Evolutionary conservation across 1,140 invertebrate species (phyloP), one percentile per base, ranked within the genome.

Genomic region (Venustaconcha ellipsiformis): DNA sequence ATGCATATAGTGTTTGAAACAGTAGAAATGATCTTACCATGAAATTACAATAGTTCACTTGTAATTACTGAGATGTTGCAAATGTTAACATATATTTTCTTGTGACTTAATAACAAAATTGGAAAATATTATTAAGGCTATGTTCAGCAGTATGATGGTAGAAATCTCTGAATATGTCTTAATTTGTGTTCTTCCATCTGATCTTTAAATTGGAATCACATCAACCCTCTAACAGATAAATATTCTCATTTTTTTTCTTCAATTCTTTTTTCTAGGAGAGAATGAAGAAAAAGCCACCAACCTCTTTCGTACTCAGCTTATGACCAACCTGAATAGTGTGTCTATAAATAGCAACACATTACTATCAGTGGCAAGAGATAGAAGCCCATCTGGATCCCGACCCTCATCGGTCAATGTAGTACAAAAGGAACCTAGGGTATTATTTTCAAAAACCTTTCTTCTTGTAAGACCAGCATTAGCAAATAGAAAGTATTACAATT

Each of bases 271-370:
- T 68, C 64, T 67, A 79, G 82, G 82, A 64, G 79, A 83, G 23
- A 80, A 81, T 8, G 82, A 85, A 26, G 73, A 78, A 6, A 86
- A 84, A 70, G 84, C 85, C 2, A 82, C 82, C 1, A 84, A 74
- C 67, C 70, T 88, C 68, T 88, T 88, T 78, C 79, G 87, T n/a
- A 84, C 82, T 67, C 85, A 87, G 78, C 78, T 87, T 57, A 67
- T 83, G 60, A 76, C 60, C 26, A 48, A 23, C 68, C 65, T 12
- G 58, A n/a, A 18, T 14, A 18, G 13, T 30, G 30, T 17, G 20
- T 13, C 20, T 30, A 66, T n/a, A 30, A 66, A 30, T 30, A 66
- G 64, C 64, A 66, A 30, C 18, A 66, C 17, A 1, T 17, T 4
- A 30, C 2, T 17, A 17, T 66, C n/a, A 23, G 11, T n/a, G 12